These are phyloP conservation scores for Octonoba sinensis DNA, from an alignment of 2,888 invertebrate genomes.

Conservation along the genomic window DNA sequence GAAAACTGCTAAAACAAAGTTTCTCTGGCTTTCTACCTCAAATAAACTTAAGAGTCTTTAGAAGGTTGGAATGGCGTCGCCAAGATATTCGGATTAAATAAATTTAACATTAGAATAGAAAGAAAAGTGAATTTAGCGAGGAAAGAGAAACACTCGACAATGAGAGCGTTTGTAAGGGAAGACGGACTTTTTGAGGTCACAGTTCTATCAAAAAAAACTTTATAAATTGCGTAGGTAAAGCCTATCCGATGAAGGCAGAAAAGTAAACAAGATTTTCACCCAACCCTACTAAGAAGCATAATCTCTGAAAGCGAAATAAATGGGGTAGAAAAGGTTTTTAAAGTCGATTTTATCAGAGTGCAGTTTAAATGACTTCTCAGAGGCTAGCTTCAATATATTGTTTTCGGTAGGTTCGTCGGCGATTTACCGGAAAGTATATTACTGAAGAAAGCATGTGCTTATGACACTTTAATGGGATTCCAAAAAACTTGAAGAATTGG, in stretches of 20 bases:
- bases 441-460: background rate
- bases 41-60: no score
- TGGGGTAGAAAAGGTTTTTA: constrained; percentile 46
- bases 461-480: no score
- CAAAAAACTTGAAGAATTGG: no score
- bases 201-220: constrained; percentile 2
- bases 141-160: no score
- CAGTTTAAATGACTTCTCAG: constrained; percentile 44
- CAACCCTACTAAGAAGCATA: constrained; percentile 6
- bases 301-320: constrained; percentile 32
- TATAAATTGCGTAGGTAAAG: constrained; percentile 1
- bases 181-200: background rate
- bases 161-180: background rate
- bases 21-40: no score
- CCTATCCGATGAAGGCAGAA: constrained; percentile 14
- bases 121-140: no score
- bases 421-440: constrained; percentile 14
- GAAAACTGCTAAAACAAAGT: no score
- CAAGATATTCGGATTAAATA: no score
- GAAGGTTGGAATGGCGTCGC: no score
- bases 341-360: constrained; percentile 52
- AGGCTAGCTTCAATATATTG: constrained; percentile 32
- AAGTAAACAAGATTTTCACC: constrained; percentile 39
- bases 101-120: no score
- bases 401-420: constrained; percentile 12